Conservation (phyloP, 1,140 invertebrate genomes). For the Dryas iulia region DNA sequence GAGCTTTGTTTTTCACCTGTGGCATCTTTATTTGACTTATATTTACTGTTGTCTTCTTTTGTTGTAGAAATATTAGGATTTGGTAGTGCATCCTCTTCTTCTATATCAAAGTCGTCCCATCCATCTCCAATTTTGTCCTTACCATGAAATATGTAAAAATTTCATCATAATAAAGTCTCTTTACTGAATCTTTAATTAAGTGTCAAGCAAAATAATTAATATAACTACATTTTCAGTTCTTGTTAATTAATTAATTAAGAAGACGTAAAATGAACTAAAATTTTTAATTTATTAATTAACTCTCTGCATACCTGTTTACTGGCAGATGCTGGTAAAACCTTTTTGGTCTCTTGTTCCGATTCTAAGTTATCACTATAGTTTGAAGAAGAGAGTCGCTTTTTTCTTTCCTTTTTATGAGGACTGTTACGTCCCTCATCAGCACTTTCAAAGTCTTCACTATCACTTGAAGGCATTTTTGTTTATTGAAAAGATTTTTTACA, state of each 20-base stretch:
- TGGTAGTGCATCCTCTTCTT: slow-evolving; percentile 61
- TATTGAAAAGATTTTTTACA: neutral
- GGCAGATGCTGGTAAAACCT: slow-evolving; percentile 9
- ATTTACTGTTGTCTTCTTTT: slow-evolving; percentile 9
- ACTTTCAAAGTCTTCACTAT: slow-evolving; percentile 87
- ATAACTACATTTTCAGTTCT: neutral
- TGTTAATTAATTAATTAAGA: no score
- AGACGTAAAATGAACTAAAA: no score
- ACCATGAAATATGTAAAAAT: neutral
- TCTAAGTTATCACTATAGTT: slow-evolving; percentile 69
- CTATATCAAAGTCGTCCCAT: slow-evolving; percentile 83
- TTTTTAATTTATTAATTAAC: no score
- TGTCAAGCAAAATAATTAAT: neutral
- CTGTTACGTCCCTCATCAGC: slow-evolving; percentile 81
- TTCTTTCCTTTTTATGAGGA: slow-evolving; percentile 58
- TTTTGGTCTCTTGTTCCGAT: slow-evolving; percentile 42
- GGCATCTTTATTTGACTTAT: slow-evolving; percentile 12
- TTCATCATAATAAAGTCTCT: no score
- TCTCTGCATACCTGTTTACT: slow-evolving; percentile 38
- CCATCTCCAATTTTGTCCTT: slow-evolving; percentile 53
- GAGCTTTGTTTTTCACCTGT: slow-evolving; percentile 44
- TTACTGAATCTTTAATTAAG: neutral
- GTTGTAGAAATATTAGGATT: neutral
- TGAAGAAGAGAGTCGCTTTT: slow-evolving; percentile 65
- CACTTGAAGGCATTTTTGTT: slow-evolving; percentile 84